These are phyloP conservation scores for Aurelia sp. DNA, from an alignment of 30 jellyfish, hydroid and myxozoan species.

Conservation along the genomic window DNA sequence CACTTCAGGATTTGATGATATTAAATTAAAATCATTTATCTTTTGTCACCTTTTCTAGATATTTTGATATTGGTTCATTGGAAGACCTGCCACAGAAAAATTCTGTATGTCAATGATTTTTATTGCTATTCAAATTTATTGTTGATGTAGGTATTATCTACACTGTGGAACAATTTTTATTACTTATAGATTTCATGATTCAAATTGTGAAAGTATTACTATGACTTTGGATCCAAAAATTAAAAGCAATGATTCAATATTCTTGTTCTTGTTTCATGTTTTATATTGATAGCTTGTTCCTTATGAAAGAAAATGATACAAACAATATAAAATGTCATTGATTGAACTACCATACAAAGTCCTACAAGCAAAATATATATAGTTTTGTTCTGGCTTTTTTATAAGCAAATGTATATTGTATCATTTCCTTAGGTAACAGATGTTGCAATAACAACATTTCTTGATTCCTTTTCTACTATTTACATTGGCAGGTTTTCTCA, in stretches of 20 bases:
- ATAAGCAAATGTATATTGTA: not conserved
- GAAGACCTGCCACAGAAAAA: not conserved
- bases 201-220: too few species aligned
- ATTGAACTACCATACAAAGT: too few species aligned
- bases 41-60: not conserved
- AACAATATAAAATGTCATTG: too few species aligned
- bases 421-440: not conserved
- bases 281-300: too few species aligned
- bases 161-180: not conserved
- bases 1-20: not conserved
- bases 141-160: too few species aligned
- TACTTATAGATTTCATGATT: too few species aligned
- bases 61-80: not conserved
- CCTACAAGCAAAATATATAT: not conserved
- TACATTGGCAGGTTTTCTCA: constrained; percentile 11
- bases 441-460: too few species aligned
- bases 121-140: too few species aligned
- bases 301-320: too few species aligned
- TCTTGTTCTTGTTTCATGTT: too few species aligned
- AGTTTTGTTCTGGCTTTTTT: not conserved
- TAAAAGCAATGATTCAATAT: too few species aligned
- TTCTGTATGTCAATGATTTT: not conserved
- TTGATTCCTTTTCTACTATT: not conserved
- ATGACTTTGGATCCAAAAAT: too few species aligned
- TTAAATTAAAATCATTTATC: not conserved